A percentile compares a stretch with the other conserved stretches of the same genome.
Evolutionary conservation across 2,797 vertebrate genomes (phyloP).

Genomic region (Acrossocheilus fasciatus): DNA sequence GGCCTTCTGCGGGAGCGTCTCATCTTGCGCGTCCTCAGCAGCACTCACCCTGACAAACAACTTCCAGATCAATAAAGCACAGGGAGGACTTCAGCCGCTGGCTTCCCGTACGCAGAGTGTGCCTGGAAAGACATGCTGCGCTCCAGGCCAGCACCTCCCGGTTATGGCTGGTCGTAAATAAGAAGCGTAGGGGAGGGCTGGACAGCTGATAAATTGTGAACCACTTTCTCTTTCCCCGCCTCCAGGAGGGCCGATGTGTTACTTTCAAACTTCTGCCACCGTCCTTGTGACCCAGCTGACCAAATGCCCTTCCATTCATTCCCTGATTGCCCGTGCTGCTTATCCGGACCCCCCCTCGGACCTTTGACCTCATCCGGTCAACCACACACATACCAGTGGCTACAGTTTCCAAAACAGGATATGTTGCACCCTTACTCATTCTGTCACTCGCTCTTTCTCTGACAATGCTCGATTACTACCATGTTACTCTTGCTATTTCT

Average conservation of each 20-base stretch:
- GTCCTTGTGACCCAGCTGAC: conserved; percentile 27
- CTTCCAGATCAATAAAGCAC: conserved; percentile 53
- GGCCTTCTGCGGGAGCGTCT: neutral
- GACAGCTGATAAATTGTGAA: conserved; percentile 1
- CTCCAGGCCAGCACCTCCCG: conserved; percentile 1
- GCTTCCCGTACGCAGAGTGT: conserved; percentile 56
- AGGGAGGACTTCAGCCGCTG: conserved; percentile 49
- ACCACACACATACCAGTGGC: conserved; percentile 53
- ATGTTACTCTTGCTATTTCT: neutral
- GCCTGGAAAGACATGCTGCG: conserved; percentile 4
- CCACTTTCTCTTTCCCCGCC: conserved; percentile 23
- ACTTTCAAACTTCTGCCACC: conserved; percentile 26
- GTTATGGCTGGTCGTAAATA: conserved; percentile 48
- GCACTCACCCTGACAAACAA: conserved; percentile 46
- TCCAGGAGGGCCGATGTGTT: conserved; percentile 36
- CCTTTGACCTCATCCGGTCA: conserved; percentile 46
- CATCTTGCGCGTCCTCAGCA: conserved; percentile 24
- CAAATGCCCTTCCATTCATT: conserved; percentile 66
- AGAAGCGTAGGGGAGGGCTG: neutral
- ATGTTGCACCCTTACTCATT: conserved; percentile 18
- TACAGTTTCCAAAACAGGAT: conserved; percentile 51
- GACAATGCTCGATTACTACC: neutral
- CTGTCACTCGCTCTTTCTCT: conserved; percentile 3
- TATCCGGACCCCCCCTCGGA: conserved; percentile 44
- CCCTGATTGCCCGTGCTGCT: conserved; percentile 18